These are phyloP conservation scores for Alaudala cheleensis DNA, from an alignment of 2,113 vertebrate genomes.

Conservation along the genomic window DNA sequence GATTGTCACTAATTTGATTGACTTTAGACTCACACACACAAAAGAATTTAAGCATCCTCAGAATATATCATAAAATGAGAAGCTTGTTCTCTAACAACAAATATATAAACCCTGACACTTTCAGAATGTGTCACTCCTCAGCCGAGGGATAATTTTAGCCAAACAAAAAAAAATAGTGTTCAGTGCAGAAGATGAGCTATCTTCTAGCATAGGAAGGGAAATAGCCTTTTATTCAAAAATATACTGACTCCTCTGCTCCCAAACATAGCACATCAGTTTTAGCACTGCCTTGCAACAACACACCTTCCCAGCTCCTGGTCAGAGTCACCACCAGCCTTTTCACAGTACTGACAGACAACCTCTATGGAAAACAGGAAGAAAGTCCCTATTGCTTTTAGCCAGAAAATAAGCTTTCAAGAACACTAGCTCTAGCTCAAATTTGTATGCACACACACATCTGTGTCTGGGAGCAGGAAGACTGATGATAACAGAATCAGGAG, in stretches of 20 bases:
- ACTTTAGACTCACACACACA: not conserved
- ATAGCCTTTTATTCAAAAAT: not conserved
- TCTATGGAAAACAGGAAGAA: not conserved
- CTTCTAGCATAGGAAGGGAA: not conserved
- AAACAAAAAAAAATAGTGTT: not conserved
- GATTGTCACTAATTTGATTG: not conserved
- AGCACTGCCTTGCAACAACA: not conserved
- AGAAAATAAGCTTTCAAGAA: not conserved
- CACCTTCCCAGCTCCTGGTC: not conserved
- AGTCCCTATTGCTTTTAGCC: not conserved
- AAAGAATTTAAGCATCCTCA: not conserved
- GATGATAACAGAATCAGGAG: not conserved
- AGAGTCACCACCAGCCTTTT: not conserved
- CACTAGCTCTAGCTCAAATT: not conserved
- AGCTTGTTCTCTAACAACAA: not conserved
- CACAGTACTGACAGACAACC: not conserved
- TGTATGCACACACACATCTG: not conserved
- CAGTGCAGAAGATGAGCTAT: not conserved
- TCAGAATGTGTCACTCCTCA: not conserved
- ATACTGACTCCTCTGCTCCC: not conserved
- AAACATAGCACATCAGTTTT: not conserved
- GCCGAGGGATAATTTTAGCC: not conserved
- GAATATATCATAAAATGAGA: not conserved
- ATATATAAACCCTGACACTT: not conserved
- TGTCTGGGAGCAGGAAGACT: not conserved